phyloP scores from a whole-genome alignment of 1,140 invertebrate genomes.

The Chironomus tepperi region DNA sequence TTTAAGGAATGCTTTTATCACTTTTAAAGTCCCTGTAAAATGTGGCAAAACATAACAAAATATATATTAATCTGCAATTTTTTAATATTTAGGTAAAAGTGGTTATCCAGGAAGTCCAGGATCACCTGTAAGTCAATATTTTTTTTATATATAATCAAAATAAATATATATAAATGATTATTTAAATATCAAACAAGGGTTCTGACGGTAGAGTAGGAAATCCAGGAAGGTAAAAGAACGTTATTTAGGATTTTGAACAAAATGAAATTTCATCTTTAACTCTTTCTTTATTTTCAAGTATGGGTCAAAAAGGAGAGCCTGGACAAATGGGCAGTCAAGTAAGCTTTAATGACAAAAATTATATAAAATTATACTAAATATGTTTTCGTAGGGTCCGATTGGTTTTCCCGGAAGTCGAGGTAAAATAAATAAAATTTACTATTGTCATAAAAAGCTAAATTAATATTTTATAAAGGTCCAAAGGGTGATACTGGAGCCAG shows the following conservation, averaged over 20 bases:
- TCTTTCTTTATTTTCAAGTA: background rate
- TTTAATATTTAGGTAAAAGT: too few species aligned
- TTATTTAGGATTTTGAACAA: slow-evolving; percentile 28
- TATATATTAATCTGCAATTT: too few species aligned
- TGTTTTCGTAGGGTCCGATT: slow-evolving; percentile 46
- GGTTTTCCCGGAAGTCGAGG: slow-evolving; percentile 62
- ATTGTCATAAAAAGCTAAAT: background rate
- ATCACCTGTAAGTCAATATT: slow-evolving; percentile 45
- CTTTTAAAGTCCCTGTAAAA: too few species aligned
- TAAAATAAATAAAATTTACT: background rate
- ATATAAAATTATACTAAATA: background rate
- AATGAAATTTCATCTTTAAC: background rate
- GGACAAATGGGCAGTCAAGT: slow-evolving; percentile 47
- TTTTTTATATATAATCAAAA: too few species aligned
- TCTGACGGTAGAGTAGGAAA: slow-evolving; percentile 44
- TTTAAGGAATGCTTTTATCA: too few species aligned
- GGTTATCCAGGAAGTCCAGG: too few species aligned
- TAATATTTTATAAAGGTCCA: slow-evolving; percentile 42
- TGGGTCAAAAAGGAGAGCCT: slow-evolving; percentile 48
- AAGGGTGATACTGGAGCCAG: slow-evolving; percentile 70
- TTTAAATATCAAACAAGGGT: too few species aligned
- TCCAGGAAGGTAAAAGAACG: slow-evolving; percentile 46
- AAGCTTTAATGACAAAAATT: background rate
- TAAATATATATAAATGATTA: too few species aligned
- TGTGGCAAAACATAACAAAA: too few species aligned